Evolutionary conservation across 2,113 vertebrate species (phyloP), one percentile per base, ranked within the genome.

Genomic region (Todiramphus saurophagus): DNA sequence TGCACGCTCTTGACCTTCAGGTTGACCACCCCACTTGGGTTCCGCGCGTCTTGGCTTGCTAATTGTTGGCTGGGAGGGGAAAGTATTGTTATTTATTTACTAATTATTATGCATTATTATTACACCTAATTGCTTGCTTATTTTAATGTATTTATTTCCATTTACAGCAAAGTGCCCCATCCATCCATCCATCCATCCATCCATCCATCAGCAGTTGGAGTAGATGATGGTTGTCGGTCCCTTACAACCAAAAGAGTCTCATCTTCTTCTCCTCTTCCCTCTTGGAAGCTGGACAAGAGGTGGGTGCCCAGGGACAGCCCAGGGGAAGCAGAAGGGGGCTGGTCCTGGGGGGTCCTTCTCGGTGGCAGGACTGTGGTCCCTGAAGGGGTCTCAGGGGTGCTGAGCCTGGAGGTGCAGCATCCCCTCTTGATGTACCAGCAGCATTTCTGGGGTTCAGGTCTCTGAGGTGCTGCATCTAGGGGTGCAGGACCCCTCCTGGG

Each of bases 1-100:
- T 27, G 39, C 63, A 16, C 5, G 35, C 2, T 11, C 43, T 21
- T 28, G 43, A 10, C 62, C 53, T 28, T 68, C 23, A 44, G 21
- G 7, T 9, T 51, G 37, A 25, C 59, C 24, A 27, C 25, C 25
- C 25, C 51, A 15, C 14, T 53, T 15, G 12, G 48, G 46, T 20
- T 46, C 19, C 18, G 46, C 10, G 46, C 19, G 0, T 1, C 1
- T 59, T 3, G 5, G 43, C 31, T 35, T 27, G 43, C 9, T 43
- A 37, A 10, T 16, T 18, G 13, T 43, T 53, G 78, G 28, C 87
- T n/a, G 63, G 30, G 39, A 53, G 15, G 8, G 63, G 37, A 19
- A 19, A 37, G 4, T 5, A 17, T 4, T 14, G 6, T 20, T 41
- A 30, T 37, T 24, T 62, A 19, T 68, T 53, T 21, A 1, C 19